Percentiles rank a stretch among this genome's conserved stretches.
Conservation (phyloP, 2,113 vertebrate species). For the Ancistrus triradiatus region DNA sequence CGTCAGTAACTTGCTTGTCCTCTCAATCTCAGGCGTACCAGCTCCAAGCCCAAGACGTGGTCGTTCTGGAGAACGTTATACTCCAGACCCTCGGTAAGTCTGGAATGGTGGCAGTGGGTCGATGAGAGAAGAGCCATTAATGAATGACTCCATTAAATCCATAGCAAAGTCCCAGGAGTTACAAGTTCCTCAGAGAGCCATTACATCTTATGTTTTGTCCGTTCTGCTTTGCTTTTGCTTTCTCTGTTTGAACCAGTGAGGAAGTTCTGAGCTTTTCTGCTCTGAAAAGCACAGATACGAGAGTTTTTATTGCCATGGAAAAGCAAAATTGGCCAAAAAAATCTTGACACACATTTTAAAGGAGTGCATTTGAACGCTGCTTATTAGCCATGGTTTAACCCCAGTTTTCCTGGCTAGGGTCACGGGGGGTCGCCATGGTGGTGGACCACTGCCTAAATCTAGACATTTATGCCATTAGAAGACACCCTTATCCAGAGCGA, state of each 20-base stretch:
- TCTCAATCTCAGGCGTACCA: slow-evolving; percentile 93
- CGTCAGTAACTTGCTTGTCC: slow-evolving; percentile 83
- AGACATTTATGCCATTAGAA: no score
- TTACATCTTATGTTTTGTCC: slow-evolving; percentile 6
- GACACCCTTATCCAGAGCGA: no score
- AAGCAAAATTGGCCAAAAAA: no score
- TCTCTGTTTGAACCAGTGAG: slow-evolving; percentile 10
- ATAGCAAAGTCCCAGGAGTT: slow-evolving; percentile 47
- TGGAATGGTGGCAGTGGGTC: slow-evolving; percentile 62
- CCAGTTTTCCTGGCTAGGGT: no score
- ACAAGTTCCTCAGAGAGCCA: slow-evolving; percentile 15
- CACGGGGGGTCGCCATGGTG: no score
- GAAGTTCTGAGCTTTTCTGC: slow-evolving; percentile 27
- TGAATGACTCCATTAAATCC: slow-evolving; percentile 57
- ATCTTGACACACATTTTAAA: no score
- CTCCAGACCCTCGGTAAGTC: slow-evolving; percentile 99
- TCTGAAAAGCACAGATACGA: background rate
- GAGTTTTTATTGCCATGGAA: no score
- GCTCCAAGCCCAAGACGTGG: slow-evolving; percentile 99
- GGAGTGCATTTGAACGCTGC: no score
- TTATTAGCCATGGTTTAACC: no score
- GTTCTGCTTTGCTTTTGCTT: slow-evolving; percentile 29
- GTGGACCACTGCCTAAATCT: no score
- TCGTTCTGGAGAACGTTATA: slow-evolving; percentile 99
- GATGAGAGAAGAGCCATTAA: slow-evolving; percentile 50